Evolutionary conservation across 2,888 invertebrate species (phyloP), one percentile per base, ranked within the genome.

Genomic region (Eucera pruinosa): DNA sequence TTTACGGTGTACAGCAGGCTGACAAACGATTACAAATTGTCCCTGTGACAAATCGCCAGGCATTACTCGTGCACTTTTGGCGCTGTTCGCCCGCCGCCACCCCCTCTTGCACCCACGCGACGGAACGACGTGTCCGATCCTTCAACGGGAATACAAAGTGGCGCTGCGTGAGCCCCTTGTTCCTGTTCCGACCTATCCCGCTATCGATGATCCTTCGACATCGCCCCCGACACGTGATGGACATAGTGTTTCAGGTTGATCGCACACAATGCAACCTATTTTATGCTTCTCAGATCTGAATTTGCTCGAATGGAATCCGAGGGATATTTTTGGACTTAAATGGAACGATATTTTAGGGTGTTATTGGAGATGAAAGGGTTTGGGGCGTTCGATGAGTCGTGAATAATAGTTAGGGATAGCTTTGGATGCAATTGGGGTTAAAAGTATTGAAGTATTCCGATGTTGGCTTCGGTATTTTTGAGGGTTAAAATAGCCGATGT

Each of bases 1-100:
- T 91, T 92, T 90, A 91, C 87, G 87, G 88, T 88, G 86, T 83
- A 82, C 85, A 86, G 80, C 87, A n/a, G 86, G 81, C 85, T 88
- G 89, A 91, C 91, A 91, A 91, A 91, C 90, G 91, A 91, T 92
- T 91, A 91, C 90, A 90, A 91, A 91, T 91, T 88, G 89, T 89
- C 81, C 81, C 60, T 25, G 65, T 85, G 84, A 84, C 85, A 84
- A 84, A 84, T 84, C 79, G 60, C 69, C 75, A 39, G 52, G 68
- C 79, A 76, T 84, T 84, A 84, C 64, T 72, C 69, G 78, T 76
- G 79, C 84, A 82, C 82, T 86, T 87, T 86, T 83, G 78, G 71
- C 81, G 80, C 77, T 65, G 43, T 23, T 54, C 54, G 70, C 50
- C 55, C 57, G 70, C 60, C 47, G 47, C 65, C 52, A 55, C 39